Base-by-base conservation (phyloP, 2,888 invertebrate genomes). In the Stenchaetothrips biformis region DNA sequence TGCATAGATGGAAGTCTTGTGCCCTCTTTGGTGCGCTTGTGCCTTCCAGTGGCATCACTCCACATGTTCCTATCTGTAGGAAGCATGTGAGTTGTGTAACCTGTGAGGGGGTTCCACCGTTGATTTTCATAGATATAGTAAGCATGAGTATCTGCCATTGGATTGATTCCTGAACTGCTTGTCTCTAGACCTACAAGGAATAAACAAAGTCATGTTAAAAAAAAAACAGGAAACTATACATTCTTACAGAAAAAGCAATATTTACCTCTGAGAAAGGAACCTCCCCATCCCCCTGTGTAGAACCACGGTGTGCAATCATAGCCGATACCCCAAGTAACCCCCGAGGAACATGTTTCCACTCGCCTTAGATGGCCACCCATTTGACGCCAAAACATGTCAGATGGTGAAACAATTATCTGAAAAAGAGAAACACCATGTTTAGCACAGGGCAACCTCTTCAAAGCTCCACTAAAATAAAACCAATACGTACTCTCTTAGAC, bases 61-160 rank as follows among this genome's bases (percentile, higher is more conserved):
- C 97, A 97, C 92, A 95, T 94, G 84, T 93, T 92, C 37, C 95
- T 89, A 86, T 96, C 95, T 0, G 95, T 95, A 47, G 96, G 95
- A 79, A 96, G 88, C 25, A 95, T 94, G 83, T 95, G 92, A 2
- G 94, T 92, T 1, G 95, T 94, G 85, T 95, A 97, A 7, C 96
- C 96, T 82, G 94, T 93, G 4, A 97, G 89, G 0, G 96, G 96
- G 89, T 96, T 96, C 97, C 97, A 97, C 81, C 96, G 89, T 87
- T 97, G 97, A 86, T 97, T 97, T 88, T 97, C 97, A 86, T 96
- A 97, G 21, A 96, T 94, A 85, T 94, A 93, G 86, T 95, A 95
- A 83, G 92, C 93, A 86, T 95, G 94, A 16, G 93, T 93, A 86
- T 97, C 97, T 21, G 92, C 90, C 93, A 96, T 95, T 7, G 92